Evolutionary conservation across 2,888 invertebrate genomes (phyloP), one percentile per base, ranked within the genome.

Genomic region (Tortrix viridana): DNA sequence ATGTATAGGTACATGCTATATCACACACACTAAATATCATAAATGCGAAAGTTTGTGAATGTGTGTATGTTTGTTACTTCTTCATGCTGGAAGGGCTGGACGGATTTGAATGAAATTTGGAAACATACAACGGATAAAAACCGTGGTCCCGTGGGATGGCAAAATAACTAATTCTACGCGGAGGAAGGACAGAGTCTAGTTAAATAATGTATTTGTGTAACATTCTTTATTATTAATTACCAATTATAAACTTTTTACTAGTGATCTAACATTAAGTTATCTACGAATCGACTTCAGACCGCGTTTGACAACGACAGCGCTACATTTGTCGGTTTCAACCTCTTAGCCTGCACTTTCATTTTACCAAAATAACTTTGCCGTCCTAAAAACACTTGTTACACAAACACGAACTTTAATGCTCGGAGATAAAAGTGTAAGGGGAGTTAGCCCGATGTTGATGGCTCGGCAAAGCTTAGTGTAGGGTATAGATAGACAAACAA

Each of bases 401-500:
- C 7, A 9, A 56, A 46, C 50, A 12, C 18, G 9, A 19, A 12
- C 46, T 23, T 41, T 50, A 37, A n/a, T 9, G 0, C 16, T 18
- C 20, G 0, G 46, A 26, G 14, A 52, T 56, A 47, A 16, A 41
- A 38, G n/a, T 14, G 12, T 5, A 12, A 5, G 32, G 37, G 14
- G 18, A 7, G 6, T n/a, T 50, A 18, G 55, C n/a, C 46, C 20
- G 32, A 18, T 32, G 38, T 9, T 61, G 46, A 58, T 57, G 69
- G 75, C 50, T 57, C 47, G 62, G 58, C 72, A 78, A 77, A 76
- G 71, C 74, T 72, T 72, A 66, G 38, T 47, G 74, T 63, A 49
- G 44, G 46, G 62, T 57, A 71, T 75, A 79, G 79, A 71, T 75
- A 79, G 79, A 76, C 74, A 65, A 54, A 71, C 69, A 75, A 77